phyloP scores from a whole-genome alignment of 92 coral and sea anemone genomes.

The Isaurus tuberculatus region DNA sequence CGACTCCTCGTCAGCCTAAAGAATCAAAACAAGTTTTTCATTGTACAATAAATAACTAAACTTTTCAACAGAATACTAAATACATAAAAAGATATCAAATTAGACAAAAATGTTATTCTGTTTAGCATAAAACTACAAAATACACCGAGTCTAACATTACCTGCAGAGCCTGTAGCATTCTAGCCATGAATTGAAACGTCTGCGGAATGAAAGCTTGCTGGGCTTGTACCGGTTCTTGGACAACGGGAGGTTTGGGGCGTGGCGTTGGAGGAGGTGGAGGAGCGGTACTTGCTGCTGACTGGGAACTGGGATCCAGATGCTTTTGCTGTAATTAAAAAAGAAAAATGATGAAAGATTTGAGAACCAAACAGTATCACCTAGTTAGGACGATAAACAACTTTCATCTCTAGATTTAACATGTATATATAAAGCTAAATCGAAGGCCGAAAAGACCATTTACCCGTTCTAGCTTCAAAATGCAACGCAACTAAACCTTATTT shows the following conservation, averaged over 20 bases:
- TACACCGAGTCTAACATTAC: too few species aligned
- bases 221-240: conserved; percentile 58
- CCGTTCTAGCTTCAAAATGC: too few species aligned
- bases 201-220: conserved; percentile 65
- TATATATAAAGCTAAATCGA: too few species aligned
- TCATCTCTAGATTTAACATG: too few species aligned
- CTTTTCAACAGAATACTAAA: too few species aligned
- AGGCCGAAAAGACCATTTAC: too few species aligned
- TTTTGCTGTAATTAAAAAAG: conserved; percentile 76
- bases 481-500: too few species aligned
- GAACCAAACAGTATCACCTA: background rate
- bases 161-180: conserved; percentile 87
- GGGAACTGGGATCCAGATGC: conserved; percentile 77
- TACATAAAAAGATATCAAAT: too few species aligned
- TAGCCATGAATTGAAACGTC: conserved; percentile 84
- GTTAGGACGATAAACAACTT: background rate
- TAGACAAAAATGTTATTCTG: too few species aligned
- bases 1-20: conserved; percentile 92
- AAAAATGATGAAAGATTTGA: background rate
- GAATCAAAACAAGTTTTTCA: background rate
- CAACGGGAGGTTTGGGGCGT: conserved; percentile 57
- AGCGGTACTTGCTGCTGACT: conserved; percentile 45
- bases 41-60: too few species aligned
- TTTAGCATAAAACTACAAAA: too few species aligned
- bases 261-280: conserved; percentile 60